Conservation (phyloP, 1,140 invertebrate genomes). For the fruit fly (Drosophila melanogaster) region Release_6_plus_ISO1_MT NT_033777.3:11594501-11595000, state of each 20-base stretch:
- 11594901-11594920: conserved; percentile 58
- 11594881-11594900: conserved; percentile 19
- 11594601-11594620: no score
- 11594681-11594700: conserved; percentile 23
- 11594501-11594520: no score
- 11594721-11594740: conserved; percentile 30
- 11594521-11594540: no score
- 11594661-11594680: conserved; percentile 14
- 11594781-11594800: conserved; percentile 46
- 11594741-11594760: conserved; percentile 18
- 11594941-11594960: conserved; percentile 38
- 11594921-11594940: conserved; percentile 64
- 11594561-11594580: no score
- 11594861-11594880: conserved; percentile 8
- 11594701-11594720: conserved; percentile 22
- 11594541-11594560: no score
- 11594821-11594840: conserved; percentile 48
- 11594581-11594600: no score
- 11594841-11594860: conserved; percentile 28
- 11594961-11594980: conserved; percentile 33
- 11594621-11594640: background rate
- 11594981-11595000: conserved; percentile 51
- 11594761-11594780: conserved; percentile 46
- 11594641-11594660: background rate
- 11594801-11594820: conserved; percentile 52